phyloP scores from a whole-genome alignment of 1,140 invertebrate species.

The Phortica variegata region DNA sequence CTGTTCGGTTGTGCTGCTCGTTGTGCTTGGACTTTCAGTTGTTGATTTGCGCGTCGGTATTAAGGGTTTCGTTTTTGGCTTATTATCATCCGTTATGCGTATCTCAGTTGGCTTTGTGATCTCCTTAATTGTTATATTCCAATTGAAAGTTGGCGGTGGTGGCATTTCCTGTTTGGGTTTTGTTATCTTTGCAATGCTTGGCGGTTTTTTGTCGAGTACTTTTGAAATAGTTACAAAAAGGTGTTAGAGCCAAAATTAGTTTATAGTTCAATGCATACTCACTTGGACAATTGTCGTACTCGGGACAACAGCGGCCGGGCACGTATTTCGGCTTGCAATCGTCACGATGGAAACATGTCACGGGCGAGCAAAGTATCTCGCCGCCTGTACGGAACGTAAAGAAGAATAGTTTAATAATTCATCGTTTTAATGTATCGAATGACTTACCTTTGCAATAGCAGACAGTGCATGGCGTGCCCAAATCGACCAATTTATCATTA shows the following conservation, averaged over 20 bases:
- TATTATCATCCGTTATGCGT: slow-evolving; percentile 52
- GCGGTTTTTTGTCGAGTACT: slow-evolving; percentile 43
- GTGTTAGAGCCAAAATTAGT: neutral
- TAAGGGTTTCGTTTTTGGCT: slow-evolving; percentile 36
- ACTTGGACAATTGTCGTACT: slow-evolving; percentile 75
- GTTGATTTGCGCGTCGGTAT: slow-evolving; percentile 30
- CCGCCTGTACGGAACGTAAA: slow-evolving; percentile 58
- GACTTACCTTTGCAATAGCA: slow-evolving; percentile 71
- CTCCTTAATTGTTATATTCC: slow-evolving; percentile 56
- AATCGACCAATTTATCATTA: slow-evolving; percentile 71
- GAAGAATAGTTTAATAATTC: neutral
- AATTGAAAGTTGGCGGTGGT: slow-evolving; percentile 36
- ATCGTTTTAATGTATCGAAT: slow-evolving; percentile 2
- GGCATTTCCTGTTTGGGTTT: slow-evolving; percentile 22
- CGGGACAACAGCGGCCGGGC: slow-evolving; percentile 72
- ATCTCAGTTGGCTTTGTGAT: slow-evolving; percentile 55
- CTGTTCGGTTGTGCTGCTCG: too few species aligned
- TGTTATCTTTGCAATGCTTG: slow-evolving; percentile 13
- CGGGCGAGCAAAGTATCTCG: slow-evolving; percentile 72
- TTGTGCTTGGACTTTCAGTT: too few species aligned
- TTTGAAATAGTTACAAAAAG: neutral
- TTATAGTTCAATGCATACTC: slow-evolving; percentile 51
- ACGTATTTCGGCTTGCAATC: slow-evolving; percentile 71
- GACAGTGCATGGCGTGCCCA: slow-evolving; percentile 70
- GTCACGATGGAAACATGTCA: slow-evolving; percentile 71